Evolutionary conservation across 2,888 invertebrate species (phyloP), one percentile per base, ranked within the genome.

Genomic region (Dascillus cervinus): DNA sequence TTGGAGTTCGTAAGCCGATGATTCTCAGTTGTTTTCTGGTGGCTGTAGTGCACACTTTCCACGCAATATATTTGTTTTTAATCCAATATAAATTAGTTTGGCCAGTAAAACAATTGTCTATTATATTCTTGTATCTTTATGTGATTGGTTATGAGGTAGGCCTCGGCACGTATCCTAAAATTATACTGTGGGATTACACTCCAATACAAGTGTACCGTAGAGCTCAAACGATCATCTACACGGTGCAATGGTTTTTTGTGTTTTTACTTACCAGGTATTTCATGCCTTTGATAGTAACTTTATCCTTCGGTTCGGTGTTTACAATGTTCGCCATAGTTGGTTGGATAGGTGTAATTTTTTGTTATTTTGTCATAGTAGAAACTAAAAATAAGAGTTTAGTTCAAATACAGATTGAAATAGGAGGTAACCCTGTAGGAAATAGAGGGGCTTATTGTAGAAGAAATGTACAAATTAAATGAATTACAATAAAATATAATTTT

Each of bases 361-460:
- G 39, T 23, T 44, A 44, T 23, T 26, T 39, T 9, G 52, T 42
- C 29, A 41, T 55, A 3, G 44, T 57, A 3, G 55, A 56, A 37
- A 36, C 43, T 11, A 55, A 49, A 29, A 50, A 47, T 5, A 50
- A 47, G 33, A 53, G 50, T 19, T 34, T 57, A 15, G 30, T 53
- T 8, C 46, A 51, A 29, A 43, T 58, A 4, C 56, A 58, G 33
- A 32, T 49, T 14, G 47, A 49, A 32, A 38, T 58, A 11, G 58
- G 58, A 6, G 56, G 58, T 3, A 58, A 57, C 43, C 56, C 58
- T 0, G 33, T 55, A 5, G 58, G 58, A n/a, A 47, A 24, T 6
- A 43, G 55, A 26, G 43, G 49, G 1, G 41, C 34, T 9, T 35
- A 24, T 25, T 30, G n/a, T n/a, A n/a, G n/a, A n/a, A n/a, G n/a